Percentiles rank a stretch among this genome's conserved stretches.
Evolutionary conservation across 2,888 invertebrate species (phyloP).

Genomic region (Tipula lateralis): DNA sequence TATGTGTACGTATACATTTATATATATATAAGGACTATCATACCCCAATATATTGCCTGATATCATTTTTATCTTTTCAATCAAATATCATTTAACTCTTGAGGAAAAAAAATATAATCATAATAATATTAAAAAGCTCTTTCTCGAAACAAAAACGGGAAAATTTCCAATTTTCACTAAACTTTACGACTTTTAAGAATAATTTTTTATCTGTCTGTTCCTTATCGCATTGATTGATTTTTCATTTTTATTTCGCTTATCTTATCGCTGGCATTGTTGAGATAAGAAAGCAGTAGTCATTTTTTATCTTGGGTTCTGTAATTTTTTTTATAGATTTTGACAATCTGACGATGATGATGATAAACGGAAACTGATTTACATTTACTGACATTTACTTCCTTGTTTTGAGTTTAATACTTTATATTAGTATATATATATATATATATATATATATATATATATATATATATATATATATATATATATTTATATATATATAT

Average conservation of each 20-base stretch:
- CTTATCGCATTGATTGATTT: neutral
- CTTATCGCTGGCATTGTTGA: neutral
- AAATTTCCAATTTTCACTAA: neutral
- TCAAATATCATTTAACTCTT: neutral
- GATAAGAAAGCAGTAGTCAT: neutral
- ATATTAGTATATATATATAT: too few relatives aligned
- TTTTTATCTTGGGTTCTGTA: neutral
- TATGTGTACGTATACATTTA: neutral
- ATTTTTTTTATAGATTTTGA: neutral
- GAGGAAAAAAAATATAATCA: neutral
- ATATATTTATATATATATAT: too few relatives aligned
- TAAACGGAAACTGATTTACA: neutral
- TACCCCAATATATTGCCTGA: neutral
- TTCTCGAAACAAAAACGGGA: neutral
- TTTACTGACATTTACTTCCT: neutral
- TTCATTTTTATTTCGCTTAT: neutral
- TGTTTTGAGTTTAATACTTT: neutral
- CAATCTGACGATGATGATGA: neutral
- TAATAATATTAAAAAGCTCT: neutral
- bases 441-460: too few relatives aligned
- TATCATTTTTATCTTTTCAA: neutral
- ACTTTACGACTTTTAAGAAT: neutral
- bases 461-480: too few relatives aligned
- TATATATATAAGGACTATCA: neutral
- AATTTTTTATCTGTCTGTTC: neutral